phyloP scores from a whole-genome alignment of 2,113 vertebrate species.

The Alligator sinensis region DNA sequence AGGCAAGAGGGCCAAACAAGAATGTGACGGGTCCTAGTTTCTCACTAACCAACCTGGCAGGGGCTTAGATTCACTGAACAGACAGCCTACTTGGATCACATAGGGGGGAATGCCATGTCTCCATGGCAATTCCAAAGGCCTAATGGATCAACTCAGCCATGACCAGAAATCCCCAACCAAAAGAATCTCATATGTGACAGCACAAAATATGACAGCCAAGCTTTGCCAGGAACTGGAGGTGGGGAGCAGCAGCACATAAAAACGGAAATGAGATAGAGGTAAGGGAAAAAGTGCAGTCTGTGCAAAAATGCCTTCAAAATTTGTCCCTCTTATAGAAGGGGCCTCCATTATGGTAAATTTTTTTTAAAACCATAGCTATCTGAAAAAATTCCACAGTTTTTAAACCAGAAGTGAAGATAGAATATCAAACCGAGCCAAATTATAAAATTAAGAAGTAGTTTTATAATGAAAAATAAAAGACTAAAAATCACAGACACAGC shows the following conservation, averaged over 20 bases:
- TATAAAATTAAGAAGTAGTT: too few species aligned
- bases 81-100: not conserved
- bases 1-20: rapidly evolving
- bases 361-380: too few species aligned
- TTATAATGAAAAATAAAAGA: too few species aligned
- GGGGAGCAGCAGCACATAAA: not conserved
- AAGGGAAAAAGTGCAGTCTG: not conserved
- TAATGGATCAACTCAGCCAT: not conserved
- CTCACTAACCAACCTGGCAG: not conserved
- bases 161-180: not conserved
- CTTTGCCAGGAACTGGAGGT: rapidly evolving
- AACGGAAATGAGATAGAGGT: too few species aligned
- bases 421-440: too few species aligned
- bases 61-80: not conserved
- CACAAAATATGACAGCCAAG: too few species aligned
- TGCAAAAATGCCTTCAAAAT: not conserved
- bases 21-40: not conserved
- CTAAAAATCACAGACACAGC: too few species aligned
- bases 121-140: not conserved
- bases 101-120: not conserved
- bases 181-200: rapidly evolving
- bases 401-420: too few species aligned
- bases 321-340: not conserved
- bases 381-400: too few species aligned
- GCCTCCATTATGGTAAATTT: too few species aligned